phyloP scores from a whole-genome alignment of 2,113 vertebrate species.

The Piprites chloris region DNA sequence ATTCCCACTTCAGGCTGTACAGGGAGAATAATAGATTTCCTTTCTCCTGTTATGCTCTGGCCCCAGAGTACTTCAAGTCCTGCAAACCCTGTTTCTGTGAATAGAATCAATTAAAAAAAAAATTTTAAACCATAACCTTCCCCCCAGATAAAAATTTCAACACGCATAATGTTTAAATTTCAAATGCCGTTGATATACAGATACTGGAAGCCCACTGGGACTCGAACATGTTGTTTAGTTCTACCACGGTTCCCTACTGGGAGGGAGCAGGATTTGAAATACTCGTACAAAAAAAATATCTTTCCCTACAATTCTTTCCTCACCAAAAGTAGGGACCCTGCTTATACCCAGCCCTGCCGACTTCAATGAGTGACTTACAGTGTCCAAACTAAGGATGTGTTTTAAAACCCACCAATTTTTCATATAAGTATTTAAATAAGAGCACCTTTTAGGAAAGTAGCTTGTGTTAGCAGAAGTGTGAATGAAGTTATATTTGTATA shows the following conservation, averaged over 20 bases:
- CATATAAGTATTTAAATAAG: constrained; percentile 16
- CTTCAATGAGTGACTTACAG: background rate
- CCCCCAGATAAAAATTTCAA: background rate
- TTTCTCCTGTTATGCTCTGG: background rate
- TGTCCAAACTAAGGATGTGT: background rate
- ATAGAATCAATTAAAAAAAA: background rate
- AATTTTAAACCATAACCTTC: background rate
- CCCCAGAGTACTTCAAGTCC: background rate
- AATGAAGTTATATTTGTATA: background rate
- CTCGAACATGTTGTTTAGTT: background rate
- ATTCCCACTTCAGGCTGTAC: background rate
- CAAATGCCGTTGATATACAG: background rate
- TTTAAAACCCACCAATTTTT: background rate
- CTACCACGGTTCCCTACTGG: background rate
- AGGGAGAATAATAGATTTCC: background rate
- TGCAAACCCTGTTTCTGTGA: background rate
- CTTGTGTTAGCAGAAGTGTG: constrained; percentile 16
- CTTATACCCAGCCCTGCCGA: background rate
- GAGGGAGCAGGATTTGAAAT: background rate
- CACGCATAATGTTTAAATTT: background rate
- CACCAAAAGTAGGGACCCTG: background rate
- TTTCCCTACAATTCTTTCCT: background rate
- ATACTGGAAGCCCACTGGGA: background rate
- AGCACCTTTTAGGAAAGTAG: background rate
- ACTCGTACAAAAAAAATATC: background rate